Evolutionary conservation across 2,797 vertebrate species (phyloP), one percentile per base, ranked within the genome.

Genomic region (Helostoma temminkii): DNA sequence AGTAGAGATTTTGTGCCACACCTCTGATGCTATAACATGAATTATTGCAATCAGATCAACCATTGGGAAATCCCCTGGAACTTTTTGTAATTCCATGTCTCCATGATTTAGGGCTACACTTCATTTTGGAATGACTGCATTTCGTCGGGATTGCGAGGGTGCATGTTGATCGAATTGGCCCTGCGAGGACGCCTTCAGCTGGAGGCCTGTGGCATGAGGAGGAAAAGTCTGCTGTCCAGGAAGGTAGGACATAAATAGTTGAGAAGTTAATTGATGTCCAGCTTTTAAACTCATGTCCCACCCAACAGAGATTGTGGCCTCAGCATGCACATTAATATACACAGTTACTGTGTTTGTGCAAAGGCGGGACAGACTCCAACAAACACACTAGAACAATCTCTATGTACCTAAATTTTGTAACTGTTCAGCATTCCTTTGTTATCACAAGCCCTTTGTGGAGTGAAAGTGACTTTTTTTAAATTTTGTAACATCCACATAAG

Each of bases 81-180:
- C 9, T 22, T 34, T 12, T 21, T 57, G 48, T 52, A 26, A 19
- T 36, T 37, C 7, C n/a, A 22, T 77, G 25, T 78, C 65, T 74
- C 9, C 19, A 18, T 54, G 91, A 90, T 89, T 82, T 74, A 99
- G 97, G 97, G 97, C 81, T 99, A 99, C 89, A 99, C 97, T 9
- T 99, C 97, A 0, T 99, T 99, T 92, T 99, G 97, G 97, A 99
- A 99, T 30, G 97, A 99, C 82, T 98, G 97, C 90, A 99, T 99
- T 89, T 99, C 97, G 0, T 98, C 97, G 0, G 97, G 97, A 22
- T 82, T 99, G 78, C 95, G 97, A 28, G 97, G 97, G 55, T 98
- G 97, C 80, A 99, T 99, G 97, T 91, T 99, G 86, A 98, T 98
- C 2, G 97, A 98, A 84, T 86, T 98, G 87, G 96, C 96, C 11